Percentiles rank a stretch among this genome's conserved stretches.
phyloP scores from a whole-genome alignment of 2,888 invertebrate species.

The Drosophila parthenogenetica region DNA sequence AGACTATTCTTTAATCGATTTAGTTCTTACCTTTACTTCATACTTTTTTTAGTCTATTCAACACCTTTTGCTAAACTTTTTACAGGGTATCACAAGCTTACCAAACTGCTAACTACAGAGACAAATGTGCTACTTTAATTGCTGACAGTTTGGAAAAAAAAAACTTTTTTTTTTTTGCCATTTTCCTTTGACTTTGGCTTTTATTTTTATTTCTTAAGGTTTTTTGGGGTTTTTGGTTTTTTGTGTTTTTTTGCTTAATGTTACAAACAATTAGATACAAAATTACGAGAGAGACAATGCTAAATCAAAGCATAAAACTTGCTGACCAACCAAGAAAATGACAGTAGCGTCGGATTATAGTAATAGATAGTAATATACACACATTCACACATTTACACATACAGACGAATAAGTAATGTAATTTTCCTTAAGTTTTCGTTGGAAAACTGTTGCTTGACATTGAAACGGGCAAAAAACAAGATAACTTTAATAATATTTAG shows the following conservation, averaged over 20 bases:
- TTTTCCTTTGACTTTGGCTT: constrained; percentile 55
- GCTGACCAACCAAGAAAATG: constrained; percentile 49
- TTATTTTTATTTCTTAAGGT: constrained; percentile 19
- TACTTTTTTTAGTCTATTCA: background rate
- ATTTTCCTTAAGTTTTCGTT: constrained; percentile 42
- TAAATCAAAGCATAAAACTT: constrained; percentile 46
- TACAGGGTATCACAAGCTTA: constrained; percentile 39
- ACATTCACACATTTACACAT: constrained; percentile 2
- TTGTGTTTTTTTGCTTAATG: constrained; percentile 49
- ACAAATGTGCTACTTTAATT: constrained; percentile 74
- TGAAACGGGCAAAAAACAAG: constrained; percentile 19
- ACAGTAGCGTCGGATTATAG: constrained; percentile 21
- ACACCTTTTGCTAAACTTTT: background rate
- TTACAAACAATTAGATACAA: constrained; percentile 74
- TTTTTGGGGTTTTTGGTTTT: constrained; percentile 4
- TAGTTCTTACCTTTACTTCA: background rate
- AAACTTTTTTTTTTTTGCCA: constrained; percentile 27
- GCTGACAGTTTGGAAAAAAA: constrained; percentile 67
- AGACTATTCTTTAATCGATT: too few species aligned
- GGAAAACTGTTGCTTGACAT: constrained; percentile 50
- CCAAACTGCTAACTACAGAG: constrained; percentile 56
- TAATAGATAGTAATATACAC: constrained; percentile 1
- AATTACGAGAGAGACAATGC: constrained; percentile 54
- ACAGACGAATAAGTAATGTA: constrained; percentile 9
- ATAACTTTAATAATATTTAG: background rate